phyloP scores from a whole-genome alignment of 2,797 vertebrate genomes.

The Austrolebias charrua region DNA sequence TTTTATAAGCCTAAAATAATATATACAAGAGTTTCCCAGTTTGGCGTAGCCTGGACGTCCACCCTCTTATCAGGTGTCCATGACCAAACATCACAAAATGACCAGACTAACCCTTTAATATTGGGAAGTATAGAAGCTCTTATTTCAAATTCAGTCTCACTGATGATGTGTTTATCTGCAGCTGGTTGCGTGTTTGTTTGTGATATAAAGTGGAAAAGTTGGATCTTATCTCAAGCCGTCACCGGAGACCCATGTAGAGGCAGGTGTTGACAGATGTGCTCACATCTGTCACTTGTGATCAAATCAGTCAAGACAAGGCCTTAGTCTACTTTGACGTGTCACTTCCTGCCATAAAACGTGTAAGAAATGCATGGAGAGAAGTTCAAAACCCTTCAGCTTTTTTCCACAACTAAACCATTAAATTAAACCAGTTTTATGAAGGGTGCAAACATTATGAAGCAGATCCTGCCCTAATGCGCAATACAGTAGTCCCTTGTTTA shows the following conservation, averaged over 20 bases:
- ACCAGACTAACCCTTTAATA: too few relatives aligned
- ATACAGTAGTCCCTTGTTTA: too few relatives aligned
- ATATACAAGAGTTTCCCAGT: too few relatives aligned
- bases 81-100: too few relatives aligned
- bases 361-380: background rate
- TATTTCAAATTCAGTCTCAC: background rate
- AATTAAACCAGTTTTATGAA: too few relatives aligned
- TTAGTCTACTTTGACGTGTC: slow-evolving; percentile 10
- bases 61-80: too few relatives aligned
- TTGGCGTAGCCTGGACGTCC: too few relatives aligned
- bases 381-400: background rate
- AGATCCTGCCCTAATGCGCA: too few relatives aligned
- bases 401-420: background rate
- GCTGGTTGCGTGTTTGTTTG: too few relatives aligned
- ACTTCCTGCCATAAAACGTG: slow-evolving; percentile 7
- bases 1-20: too few relatives aligned
- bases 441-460: too few relatives aligned
- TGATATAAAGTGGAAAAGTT: background rate
- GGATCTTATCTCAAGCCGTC: slow-evolving; percentile 5
- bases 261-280: slow-evolving; percentile 4
- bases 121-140: too few relatives aligned
- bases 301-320: background rate
- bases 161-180: background rate
- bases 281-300: slow-evolving; percentile 6
- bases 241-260: background rate